These are phyloP conservation scores for Stenolophus ochropezus DNA, from an alignment of 2,888 invertebrate genomes.

Conservation along the genomic window DNA sequence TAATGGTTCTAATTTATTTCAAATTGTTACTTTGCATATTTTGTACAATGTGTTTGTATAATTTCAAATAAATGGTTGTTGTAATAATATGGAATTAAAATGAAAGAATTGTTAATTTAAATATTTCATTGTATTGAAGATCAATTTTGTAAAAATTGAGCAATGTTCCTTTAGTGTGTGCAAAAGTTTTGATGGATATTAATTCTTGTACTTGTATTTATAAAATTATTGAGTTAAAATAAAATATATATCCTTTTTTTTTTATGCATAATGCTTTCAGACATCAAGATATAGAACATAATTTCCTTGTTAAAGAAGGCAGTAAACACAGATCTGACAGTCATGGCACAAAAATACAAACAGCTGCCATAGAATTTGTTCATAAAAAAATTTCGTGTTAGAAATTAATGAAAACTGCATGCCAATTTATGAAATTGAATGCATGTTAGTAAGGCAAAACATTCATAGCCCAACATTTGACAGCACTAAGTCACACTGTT, in stretches of 20 bases:
- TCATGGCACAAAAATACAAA: constrained; percentile 21
- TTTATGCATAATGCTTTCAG: too few species aligned
- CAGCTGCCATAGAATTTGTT: constrained; percentile 25
- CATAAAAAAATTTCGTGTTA: constrained; percentile 25
- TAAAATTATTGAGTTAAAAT: not conserved
- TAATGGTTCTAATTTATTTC: too few species aligned
- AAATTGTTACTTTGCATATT: too few species aligned
- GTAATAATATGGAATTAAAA: too few species aligned
- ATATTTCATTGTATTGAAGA: too few species aligned
- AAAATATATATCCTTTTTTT: too few species aligned
- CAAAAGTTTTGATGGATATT: too few species aligned
- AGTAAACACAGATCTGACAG: not conserved
- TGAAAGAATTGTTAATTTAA: too few species aligned
- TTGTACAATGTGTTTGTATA: too few species aligned
- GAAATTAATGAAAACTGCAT: constrained; percentile 27
- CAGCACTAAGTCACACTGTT: constrained; percentile 30
- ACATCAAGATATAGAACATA: not conserved
- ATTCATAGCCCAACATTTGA: constrained; percentile 25
- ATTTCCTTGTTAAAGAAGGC: constrained; percentile 43
- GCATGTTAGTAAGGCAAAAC: constrained; percentile 24
- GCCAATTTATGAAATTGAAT: constrained; percentile 14
- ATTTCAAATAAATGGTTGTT: too few species aligned
- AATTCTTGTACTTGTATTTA: not conserved
- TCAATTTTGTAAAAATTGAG: too few species aligned
- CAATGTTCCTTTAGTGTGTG: too few species aligned